These are phyloP conservation scores for Symphodus melops DNA, from an alignment of 2,113 vertebrate species.

Conservation along the genomic window DNA sequence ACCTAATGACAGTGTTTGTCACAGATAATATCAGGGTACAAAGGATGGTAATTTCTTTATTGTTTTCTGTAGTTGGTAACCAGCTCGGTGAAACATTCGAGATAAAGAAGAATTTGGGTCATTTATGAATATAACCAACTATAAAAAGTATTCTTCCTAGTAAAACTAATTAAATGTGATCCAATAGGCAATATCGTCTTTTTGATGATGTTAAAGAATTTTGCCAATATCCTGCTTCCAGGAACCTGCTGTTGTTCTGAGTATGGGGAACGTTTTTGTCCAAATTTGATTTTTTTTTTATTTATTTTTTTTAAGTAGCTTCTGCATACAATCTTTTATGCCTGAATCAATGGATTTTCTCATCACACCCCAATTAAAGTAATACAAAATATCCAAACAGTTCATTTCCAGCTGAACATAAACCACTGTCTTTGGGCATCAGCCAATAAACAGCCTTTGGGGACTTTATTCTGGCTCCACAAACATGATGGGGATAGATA, in stretches of 20 bases:
- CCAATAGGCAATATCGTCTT: no score
- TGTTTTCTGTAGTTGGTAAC: no score
- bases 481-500: constrained; percentile 56
- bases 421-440: constrained; percentile 31
- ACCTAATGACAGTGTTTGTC: no score
- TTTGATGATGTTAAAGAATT: no score
- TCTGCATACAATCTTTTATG: neutral
- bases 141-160: no score
- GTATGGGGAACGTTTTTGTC: neutral
- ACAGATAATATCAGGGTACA: no score
- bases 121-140: no score
- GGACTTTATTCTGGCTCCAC: constrained; percentile 46
- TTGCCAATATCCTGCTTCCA: neutral
- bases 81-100: no score
- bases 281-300: neutral
- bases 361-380: neutral
- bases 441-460: constrained; percentile 32
- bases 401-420: constrained; percentile 23
- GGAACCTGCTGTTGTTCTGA: neutral
- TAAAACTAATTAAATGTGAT: no score
- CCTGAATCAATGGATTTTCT: constrained; percentile 1
- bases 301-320: neutral
- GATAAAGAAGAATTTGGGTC: no score
- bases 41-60: no score
- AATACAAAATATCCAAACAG: constrained; percentile 4